Percentiles rank a stretch among this genome's conserved stretches.
These are phyloP conservation scores for Venusia cambrica DNA, from an alignment of 2,888 invertebrate genomes.

Conservation along the genomic window DNA sequence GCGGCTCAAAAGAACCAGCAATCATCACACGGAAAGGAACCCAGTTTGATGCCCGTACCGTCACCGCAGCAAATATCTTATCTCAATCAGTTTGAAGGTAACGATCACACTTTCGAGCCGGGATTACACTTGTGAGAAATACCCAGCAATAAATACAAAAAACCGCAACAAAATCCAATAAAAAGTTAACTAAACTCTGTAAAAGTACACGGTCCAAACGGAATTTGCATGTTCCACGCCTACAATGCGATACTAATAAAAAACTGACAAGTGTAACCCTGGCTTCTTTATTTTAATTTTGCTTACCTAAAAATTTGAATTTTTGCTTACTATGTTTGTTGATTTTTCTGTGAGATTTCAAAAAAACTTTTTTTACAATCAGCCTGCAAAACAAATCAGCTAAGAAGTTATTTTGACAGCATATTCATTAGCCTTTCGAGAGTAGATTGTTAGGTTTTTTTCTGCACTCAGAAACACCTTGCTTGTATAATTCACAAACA, in stretches of 20 bases:
- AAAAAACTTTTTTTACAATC: constrained; percentile 1
- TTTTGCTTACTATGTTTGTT: constrained; percentile 30
- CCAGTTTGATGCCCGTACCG: constrained; percentile 96
- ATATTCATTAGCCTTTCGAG: no score
- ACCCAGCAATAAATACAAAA: constrained; percentile 4
- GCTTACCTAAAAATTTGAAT: constrained; percentile 33
- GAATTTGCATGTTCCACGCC: constrained; percentile 22
- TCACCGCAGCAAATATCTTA: constrained; percentile 98
- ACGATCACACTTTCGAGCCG: constrained; percentile 46
- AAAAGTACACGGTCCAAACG: constrained; percentile 8
- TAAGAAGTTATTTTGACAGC: constrained; percentile 25
- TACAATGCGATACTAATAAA: constrained; percentile 28
- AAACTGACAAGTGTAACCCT: constrained; percentile 38
- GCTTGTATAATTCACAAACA: no score
- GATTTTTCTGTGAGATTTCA: constrained; percentile 20
- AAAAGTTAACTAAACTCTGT: constrained; percentile 6
- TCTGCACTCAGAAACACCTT: no score
- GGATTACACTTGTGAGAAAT: constrained; percentile 37
- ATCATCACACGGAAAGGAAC: constrained; percentile 84
- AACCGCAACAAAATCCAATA: not conserved
- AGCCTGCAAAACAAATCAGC: not conserved
- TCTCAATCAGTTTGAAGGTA: constrained; percentile 95
- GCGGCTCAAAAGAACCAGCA: constrained; percentile 77
- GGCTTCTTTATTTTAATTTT: constrained; percentile 34
- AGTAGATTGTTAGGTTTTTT: no score